phyloP scores from a whole-genome alignment of 2,113 vertebrate species.

The Anseranas semipalmata region DNA sequence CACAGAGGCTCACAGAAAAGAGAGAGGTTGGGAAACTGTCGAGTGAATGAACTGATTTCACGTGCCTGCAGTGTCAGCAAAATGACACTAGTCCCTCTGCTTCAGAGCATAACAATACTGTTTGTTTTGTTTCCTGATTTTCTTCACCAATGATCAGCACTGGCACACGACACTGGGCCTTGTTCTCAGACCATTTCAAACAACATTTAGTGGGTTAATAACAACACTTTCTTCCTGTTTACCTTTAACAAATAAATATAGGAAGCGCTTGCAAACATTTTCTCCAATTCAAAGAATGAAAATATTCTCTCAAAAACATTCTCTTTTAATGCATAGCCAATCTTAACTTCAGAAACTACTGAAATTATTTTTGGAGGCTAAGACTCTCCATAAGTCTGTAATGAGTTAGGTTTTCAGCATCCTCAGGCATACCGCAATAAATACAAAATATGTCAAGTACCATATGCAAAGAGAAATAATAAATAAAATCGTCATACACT shows the following conservation, averaged over 20 bases:
- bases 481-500: neutral
- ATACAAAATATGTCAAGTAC: neutral
- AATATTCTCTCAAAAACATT: neutral
- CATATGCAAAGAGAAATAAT: neutral
- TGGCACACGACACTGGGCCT: neutral
- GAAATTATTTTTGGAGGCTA: neutral
- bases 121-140: neutral
- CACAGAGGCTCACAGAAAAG: neutral
- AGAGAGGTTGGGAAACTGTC: neutral
- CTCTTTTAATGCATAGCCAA: neutral
- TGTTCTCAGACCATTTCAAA: neutral
- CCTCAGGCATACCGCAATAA: neutral
- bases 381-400: neutral
- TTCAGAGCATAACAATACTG: neutral
- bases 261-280: neutral
- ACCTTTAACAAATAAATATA: neutral
- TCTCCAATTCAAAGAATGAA: neutral
- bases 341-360: neutral
- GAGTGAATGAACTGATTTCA: neutral
- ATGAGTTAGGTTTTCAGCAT: neutral
- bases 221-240: fast-evolving
- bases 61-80: neutral
- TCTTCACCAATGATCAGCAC: neutral
- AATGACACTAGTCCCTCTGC: neutral
- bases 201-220: neutral